Percentiles rank a stretch among this genome's conserved stretches.
Conservation (phyloP, 2,888 invertebrate genomes). For the Chalcosyrphus nemorum region DNA sequence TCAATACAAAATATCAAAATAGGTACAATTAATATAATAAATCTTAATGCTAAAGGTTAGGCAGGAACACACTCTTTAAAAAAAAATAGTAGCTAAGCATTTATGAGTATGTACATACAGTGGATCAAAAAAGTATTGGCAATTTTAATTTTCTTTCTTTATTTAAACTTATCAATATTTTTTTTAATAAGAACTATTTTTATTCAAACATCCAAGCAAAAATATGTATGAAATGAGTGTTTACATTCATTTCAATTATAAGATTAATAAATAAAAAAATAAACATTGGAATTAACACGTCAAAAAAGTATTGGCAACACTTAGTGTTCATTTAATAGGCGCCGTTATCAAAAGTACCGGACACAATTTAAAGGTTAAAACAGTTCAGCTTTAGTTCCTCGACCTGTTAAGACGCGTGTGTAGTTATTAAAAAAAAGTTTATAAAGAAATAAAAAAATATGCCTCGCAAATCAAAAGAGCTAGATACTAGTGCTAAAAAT, state of each 20-base stretch:
- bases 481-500: neutral
- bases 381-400: neutral
- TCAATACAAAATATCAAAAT: too few relatives aligned
- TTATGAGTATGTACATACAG: too few relatives aligned
- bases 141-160: neutral
- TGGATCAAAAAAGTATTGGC: neutral
- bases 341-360: slow-evolving; percentile 2
- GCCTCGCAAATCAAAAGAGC: neutral
- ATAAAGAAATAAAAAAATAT: neutral
- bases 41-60: too few relatives aligned
- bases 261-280: neutral
- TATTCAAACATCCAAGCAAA: neutral
- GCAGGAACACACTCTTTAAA: too few relatives aligned
- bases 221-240: neutral
- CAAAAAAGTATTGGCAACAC: slow-evolving; percentile 13
- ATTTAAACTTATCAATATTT: neutral
- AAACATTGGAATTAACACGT: neutral
- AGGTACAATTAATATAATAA: too few relatives aligned
- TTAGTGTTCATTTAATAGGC: neutral
- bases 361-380: neutral
- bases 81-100: too few relatives aligned
- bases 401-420: neutral
- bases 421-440: neutral
- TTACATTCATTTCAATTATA: neutral
- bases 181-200: neutral